Conservation (phyloP, 2,113 vertebrate species). For the Cryptotis parvus region DNA sequence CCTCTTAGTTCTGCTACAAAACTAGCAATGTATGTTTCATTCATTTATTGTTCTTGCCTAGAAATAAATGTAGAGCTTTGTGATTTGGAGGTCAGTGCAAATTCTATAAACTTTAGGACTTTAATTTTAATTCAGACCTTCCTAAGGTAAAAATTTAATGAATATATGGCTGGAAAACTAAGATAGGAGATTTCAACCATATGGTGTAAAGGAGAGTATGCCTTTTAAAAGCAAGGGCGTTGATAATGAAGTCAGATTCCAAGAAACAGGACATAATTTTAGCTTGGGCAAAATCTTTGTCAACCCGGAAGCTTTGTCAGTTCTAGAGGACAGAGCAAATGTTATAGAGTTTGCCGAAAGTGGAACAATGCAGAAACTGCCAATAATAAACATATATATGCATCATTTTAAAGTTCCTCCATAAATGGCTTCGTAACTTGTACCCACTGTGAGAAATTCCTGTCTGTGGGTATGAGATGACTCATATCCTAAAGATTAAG, state of each 20-base stretch:
- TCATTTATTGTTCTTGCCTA: neutral
- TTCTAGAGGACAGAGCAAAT: neutral
- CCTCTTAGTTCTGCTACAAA: neutral
- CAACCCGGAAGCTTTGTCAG: neutral
- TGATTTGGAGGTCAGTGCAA: neutral
- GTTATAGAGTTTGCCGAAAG: neutral
- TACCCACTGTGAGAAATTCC: constrained; percentile 37
- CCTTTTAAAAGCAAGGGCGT: neutral
- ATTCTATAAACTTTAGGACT: neutral
- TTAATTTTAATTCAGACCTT: neutral
- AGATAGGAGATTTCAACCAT: neutral
- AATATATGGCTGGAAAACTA: neutral
- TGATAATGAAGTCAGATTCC: neutral
- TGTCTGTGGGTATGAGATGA: constrained; percentile 34
- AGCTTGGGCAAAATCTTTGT: neutral
- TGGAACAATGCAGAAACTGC: neutral
- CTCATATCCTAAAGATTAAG: constrained; percentile 70
- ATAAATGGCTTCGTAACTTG: constrained; percentile 53
- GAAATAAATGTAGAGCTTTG: neutral
- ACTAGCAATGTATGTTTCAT: neutral
- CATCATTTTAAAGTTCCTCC: constrained; percentile 42
- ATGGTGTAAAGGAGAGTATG: neutral
- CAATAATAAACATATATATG: neutral
- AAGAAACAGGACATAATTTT: neutral
- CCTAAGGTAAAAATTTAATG: neutral